Evolutionary conservation across 1,140 invertebrate species (phyloP).

Genomic region (Drosophila bipectinata): DNA sequence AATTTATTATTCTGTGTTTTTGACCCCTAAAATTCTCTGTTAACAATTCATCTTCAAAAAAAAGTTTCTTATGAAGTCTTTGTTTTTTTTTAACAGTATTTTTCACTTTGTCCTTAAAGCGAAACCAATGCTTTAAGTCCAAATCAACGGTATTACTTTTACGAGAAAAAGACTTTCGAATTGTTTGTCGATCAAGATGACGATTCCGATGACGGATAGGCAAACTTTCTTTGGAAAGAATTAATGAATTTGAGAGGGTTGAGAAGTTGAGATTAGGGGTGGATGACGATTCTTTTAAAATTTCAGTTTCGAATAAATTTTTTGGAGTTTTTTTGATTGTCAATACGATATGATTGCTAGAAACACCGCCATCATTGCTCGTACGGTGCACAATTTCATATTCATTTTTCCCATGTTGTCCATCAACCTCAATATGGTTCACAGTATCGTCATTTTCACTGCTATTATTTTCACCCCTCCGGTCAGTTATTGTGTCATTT

Average conservation of each 20-base stretch:
- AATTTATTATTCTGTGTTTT: conserved; percentile 53
- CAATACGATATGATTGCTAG: conserved; percentile 70
- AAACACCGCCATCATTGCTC: not conserved
- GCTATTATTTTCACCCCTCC: conserved; percentile 34
- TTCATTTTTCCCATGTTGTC: conserved; percentile 37
- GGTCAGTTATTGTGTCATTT: conserved; percentile 44
- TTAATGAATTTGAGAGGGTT: not conserved
- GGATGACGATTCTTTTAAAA: not conserved
- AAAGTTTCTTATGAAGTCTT: conserved; percentile 64
- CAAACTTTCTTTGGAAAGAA: not conserved
- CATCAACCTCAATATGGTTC: conserved; percentile 29
- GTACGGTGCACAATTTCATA: conserved; percentile 65
- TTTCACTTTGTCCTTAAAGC: not conserved
- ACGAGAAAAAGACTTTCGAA: not conserved
- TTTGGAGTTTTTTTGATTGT: conserved; percentile 81
- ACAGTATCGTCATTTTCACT: conserved; percentile 42
- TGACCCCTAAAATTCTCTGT: conserved; percentile 18
- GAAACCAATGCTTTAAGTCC: conserved; percentile 57
- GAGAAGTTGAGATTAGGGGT: not conserved
- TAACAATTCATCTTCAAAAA: conserved; percentile 64
- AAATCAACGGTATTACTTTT: conserved; percentile 34
- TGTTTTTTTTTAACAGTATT: not conserved
- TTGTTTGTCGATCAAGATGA: conserved; percentile 9
- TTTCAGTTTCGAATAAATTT: conserved; percentile 44
- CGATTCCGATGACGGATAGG: not conserved